These are phyloP conservation scores for Rhynchotus rufescens DNA, from an alignment of 2,797 vertebrate genomes.

Conservation along the genomic window DNA sequence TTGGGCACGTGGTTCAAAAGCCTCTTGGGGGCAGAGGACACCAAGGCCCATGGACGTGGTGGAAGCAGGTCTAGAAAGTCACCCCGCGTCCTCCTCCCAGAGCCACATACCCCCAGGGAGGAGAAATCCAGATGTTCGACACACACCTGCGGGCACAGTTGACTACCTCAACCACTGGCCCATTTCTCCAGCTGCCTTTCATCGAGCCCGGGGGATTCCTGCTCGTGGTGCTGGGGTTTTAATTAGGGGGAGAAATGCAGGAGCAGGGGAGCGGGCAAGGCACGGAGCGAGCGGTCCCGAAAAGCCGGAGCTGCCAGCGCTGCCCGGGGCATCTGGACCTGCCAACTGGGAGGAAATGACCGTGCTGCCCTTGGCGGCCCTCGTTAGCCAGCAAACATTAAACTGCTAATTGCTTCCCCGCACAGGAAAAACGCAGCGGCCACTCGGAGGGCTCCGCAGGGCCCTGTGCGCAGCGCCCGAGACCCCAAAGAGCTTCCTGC, in stretches of 20 bases:
- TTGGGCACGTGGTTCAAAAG: background rate
- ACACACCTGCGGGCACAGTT: background rate
- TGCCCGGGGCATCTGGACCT: conserved; percentile 11
- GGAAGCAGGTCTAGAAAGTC: background rate
- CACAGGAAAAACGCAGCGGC: conserved; percentile 36
- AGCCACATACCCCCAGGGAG: too few species aligned
- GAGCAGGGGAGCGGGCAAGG: too few species aligned
- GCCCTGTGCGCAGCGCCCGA: too few species aligned
- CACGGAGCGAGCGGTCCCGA: too few species aligned
- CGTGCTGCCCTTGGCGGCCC: background rate
- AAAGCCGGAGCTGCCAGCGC: background rate
- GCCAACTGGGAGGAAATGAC: conserved; percentile 47
- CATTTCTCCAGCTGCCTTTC: too few species aligned
- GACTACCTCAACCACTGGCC: too few species aligned
- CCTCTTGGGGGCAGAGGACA: too few species aligned
- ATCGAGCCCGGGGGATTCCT: too few species aligned
- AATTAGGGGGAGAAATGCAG: too few species aligned
- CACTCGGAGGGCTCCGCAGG: background rate
- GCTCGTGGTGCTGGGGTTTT: too few species aligned
- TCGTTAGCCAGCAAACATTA: background rate
- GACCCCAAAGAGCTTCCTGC: conserved; percentile 50
- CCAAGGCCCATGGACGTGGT: too few species aligned
- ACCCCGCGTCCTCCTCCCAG: rapidly evolving
- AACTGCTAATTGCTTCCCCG: conserved; percentile 51
- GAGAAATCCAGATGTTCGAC: background rate